phyloP scores from a whole-genome alignment of 2,888 invertebrate genomes.

The Ectemnius lituratus region DNA sequence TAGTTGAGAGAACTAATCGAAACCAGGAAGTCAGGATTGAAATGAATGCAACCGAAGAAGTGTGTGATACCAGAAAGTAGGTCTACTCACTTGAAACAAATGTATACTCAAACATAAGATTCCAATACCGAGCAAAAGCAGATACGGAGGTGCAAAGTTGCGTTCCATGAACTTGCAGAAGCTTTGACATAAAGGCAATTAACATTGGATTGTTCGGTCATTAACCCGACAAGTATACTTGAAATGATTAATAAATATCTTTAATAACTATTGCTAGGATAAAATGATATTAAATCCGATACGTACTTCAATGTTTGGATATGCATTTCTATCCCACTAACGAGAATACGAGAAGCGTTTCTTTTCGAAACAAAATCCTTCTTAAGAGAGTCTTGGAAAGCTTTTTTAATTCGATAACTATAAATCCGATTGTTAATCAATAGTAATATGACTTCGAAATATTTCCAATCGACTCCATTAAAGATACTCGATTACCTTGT shows the following conservation, averaged over 20 bases:
- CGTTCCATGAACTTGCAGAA: background rate
- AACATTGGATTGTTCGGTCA: too few relatives aligned
- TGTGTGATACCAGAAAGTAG: too few relatives aligned
- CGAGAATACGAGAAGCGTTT: too few relatives aligned
- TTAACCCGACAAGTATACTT: too few relatives aligned
- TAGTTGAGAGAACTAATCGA: too few relatives aligned
- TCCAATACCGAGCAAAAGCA: background rate
- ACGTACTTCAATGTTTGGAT: background rate
- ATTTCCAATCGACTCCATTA: background rate
- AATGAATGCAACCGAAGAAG: too few relatives aligned
- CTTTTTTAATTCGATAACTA: background rate
- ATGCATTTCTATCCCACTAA: too few relatives aligned
- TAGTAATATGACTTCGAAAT: background rate
- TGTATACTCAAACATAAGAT: background rate
- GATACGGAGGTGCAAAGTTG: background rate
- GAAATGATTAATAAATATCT: background rate
- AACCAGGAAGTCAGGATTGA: too few relatives aligned
- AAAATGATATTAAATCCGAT: background rate
- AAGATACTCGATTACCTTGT: constrained; percentile 18
- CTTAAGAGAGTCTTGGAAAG: background rate
- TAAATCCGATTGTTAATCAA: background rate
- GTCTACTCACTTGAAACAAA: background rate
- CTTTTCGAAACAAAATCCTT: too few relatives aligned
- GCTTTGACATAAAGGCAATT: background rate
- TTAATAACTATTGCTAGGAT: background rate